A percentile compares a stretch with the other conserved stretches of the same genome.
These are phyloP conservation scores for Drosophila neotestacea DNA, from an alignment of 2,888 invertebrate genomes.

Conservation along the genomic window DNA sequence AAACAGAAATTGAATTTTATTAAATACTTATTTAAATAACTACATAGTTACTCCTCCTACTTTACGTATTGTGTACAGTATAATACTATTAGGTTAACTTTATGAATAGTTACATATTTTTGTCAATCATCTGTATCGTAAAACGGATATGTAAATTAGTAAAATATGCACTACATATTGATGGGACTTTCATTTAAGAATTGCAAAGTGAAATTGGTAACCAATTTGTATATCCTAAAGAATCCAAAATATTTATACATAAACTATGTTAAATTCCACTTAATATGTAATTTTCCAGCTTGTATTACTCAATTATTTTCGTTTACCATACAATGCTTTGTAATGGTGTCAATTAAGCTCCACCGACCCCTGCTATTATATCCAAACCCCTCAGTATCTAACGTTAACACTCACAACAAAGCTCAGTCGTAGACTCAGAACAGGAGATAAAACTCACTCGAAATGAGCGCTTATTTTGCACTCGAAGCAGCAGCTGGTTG, in stretches of 20 bases:
- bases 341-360: constrained; percentile 1
- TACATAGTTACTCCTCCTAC: too few species aligned
- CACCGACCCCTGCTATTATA: neutral
- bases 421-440: constrained; percentile 9
- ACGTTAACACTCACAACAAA: constrained; percentile 53
- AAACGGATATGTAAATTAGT: too few species aligned
- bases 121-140: too few species aligned
- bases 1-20: too few species aligned
- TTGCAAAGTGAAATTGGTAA: too few species aligned
- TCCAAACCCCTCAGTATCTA: neutral
- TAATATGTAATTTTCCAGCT: constrained; percentile 6
- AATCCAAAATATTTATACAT: neutral
- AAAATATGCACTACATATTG: too few species aligned
- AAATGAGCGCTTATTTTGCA: constrained; percentile 43
- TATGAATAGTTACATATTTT: too few species aligned
- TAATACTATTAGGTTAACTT: too few species aligned
- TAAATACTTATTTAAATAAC: too few species aligned
- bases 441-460: constrained; percentile 39
- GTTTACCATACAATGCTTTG: neutral
- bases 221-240: neutral
- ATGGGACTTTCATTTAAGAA: too few species aligned
- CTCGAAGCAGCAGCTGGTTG: constrained; percentile 32
- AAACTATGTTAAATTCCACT: neutral
- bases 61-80: too few species aligned
- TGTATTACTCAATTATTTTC: constrained; percentile 28